Evolutionary conservation across 2,888 invertebrate genomes (phyloP), one percentile per base, ranked within the genome.

Genomic region (Zhuqinia jingwanae): DNA sequence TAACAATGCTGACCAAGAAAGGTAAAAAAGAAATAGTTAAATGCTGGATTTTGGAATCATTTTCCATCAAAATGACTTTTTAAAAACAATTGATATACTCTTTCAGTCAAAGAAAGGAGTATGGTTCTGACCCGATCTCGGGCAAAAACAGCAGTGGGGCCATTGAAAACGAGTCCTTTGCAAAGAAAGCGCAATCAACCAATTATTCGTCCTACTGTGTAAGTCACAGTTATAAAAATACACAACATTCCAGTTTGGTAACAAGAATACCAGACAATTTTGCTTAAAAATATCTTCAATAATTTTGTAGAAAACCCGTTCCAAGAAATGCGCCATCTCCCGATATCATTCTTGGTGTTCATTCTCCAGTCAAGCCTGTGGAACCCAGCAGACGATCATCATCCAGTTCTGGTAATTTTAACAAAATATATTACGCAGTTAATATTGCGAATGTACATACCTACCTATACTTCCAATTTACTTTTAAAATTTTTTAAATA

Each of bases 271-370:
- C n/a, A 27, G 36, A 65, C 10, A 65, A 65, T n/a, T 65, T 42
- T 65, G 10, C 11, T 25, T 17, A 63, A 27, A 27, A n/a, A 11
- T n/a, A 1, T n/a, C 17, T 70, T 45, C 11, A n/a, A n/a, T 53
- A 6, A 36, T 30, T 30, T 10, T 27, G 0, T 13, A 88, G 86
- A 25, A 88, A 81, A 53, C 79, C 87, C 6, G 60, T 82, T 11
- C 86, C 89, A 25, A 76, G 90, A 76, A 91, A 91, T 87, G 90
- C 87, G 25, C 91, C 91, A n/a, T 91, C 91, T 2, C 91, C 91
- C 0, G 91, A 91, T 77, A 91, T 91, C 11, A 91, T 91, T 77
- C 87, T 89, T 25, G 91, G 91, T 8, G 89, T 90, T 30, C 81
- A 86, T 13, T 86, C 86, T 0, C 77, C 88, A 6, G 68, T 79